Conservation (phyloP, 2,113 vertebrate species). For the Formicarius rufipectus region DNA sequence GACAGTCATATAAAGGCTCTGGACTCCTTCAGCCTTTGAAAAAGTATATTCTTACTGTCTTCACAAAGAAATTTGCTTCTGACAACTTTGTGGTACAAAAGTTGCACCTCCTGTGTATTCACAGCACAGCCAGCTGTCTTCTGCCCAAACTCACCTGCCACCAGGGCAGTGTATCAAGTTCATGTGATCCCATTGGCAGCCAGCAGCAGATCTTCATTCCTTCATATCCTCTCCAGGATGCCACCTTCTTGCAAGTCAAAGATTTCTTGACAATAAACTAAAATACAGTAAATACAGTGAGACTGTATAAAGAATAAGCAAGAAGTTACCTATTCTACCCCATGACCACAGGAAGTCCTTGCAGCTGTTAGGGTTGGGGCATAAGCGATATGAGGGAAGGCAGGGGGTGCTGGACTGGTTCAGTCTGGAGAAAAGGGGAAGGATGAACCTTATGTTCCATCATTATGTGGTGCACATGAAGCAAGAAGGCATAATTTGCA, state of each 20-base stretch:
- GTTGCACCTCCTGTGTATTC: background rate
- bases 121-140: background rate
- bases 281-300: background rate
- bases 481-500: background rate
- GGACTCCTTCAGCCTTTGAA: background rate
- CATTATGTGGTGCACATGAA: background rate
- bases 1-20: background rate
- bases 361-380: background rate
- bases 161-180: background rate
- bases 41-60: background rate
- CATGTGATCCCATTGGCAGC: fast-evolving
- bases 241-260: background rate
- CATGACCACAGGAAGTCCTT: background rate
- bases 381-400: background rate
- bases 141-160: background rate
- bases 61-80: background rate
- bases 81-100: background rate
- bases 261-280: background rate
- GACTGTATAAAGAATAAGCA: background rate
- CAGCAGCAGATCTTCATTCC: background rate
- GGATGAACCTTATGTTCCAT: background rate
- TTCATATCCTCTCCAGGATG: background rate
- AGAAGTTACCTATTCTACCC: background rate
- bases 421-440: background rate
- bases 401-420: background rate